Evolutionary conservation across 1,140 invertebrate species (phyloP), one percentile per base, ranked within the genome.

Genomic region (Stegodyphus mimosarum): DNA sequence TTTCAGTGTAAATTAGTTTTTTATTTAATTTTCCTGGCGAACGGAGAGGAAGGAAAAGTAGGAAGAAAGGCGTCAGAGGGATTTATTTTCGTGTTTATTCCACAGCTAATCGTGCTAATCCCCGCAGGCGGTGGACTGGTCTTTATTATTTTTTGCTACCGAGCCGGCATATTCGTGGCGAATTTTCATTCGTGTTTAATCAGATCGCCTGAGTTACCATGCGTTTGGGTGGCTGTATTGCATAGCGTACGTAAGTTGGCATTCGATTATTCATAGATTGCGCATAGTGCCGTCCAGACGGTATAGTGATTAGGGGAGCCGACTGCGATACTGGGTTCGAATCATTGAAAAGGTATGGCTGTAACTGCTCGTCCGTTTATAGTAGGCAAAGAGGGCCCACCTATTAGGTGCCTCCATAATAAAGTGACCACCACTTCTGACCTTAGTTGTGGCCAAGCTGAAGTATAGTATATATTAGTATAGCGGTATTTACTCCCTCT

Each of bases 81-180:
- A 6, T 49, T 76, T 66, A 76, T 66, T n/a, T 50, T 15, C 9
- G 18, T 66, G 60, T 76, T 66, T 76, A 66, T 76, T 63, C n/a
- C 60, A 53, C 55, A 53, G 73, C 51, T 76, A 66, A 76, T 76
- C 18, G 13, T 15, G 48, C 60, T 76, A 66, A 76, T 76, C 48
- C 60, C 74, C 53, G 11, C 55, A 9, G 74, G 74, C 60, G 49
- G 48, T 13, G 33, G 33, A 33, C 33, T 33, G 15, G 18, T 17
- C 18, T 33, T 67, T 33, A 10, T 18, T 67, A 10, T 33, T 9
- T 49, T 51, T 72, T 51, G 3, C 49, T 72, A 15, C 49, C 52
- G 49, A 17, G 13, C 49, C 15, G 49, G 11, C 49, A 51, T 33
- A 33, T 33, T 33, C 33, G 33, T 33, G 33, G 33, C 33, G 33